A percentile compares a stretch with the other conserved stretches of the same genome.
Conservation (phyloP, 2,888 invertebrate species). For the Augochlorella aurata region DNA sequence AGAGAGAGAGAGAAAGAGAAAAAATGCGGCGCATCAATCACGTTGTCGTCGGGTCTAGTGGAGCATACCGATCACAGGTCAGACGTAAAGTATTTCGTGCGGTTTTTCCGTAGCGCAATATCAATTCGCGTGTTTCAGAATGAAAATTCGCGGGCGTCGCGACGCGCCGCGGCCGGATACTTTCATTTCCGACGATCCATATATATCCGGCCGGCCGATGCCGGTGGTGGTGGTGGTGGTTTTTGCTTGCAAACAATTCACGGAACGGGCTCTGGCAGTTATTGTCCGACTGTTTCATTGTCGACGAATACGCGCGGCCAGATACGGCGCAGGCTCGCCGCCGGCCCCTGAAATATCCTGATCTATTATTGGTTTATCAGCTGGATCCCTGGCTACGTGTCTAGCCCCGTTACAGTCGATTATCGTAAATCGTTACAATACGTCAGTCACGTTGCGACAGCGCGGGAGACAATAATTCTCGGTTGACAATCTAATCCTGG, state of each 20-base stretch:
- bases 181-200: conserved; percentile 7
- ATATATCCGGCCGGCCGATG: neutral
- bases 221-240: neutral
- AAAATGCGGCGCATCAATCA: neutral
- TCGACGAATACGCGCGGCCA: conserved; percentile 25
- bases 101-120: neutral
- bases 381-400: conserved; percentile 53
- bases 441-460: conserved; percentile 68
- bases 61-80: conserved; percentile 1
- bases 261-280: neutral
- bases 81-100: neutral
- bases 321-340: conserved; percentile 14
- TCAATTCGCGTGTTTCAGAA: neutral
- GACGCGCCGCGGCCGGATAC: neutral
- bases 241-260: conserved; percentile 3
- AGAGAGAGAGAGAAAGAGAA: neutral
- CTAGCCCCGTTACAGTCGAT: conserved; percentile 67
- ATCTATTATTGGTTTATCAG: conserved; percentile 72
- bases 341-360: conserved; percentile 57
- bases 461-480: conserved; percentile 68
- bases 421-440: conserved; percentile 72
- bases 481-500: conserved; percentile 71
- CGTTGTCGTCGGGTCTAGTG: neutral
- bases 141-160: conserved; percentile 1
- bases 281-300: conserved; percentile 35